Base-by-base conservation (phyloP, 2,113 vertebrate genomes). In the Xyrauchen texanus region DNA sequence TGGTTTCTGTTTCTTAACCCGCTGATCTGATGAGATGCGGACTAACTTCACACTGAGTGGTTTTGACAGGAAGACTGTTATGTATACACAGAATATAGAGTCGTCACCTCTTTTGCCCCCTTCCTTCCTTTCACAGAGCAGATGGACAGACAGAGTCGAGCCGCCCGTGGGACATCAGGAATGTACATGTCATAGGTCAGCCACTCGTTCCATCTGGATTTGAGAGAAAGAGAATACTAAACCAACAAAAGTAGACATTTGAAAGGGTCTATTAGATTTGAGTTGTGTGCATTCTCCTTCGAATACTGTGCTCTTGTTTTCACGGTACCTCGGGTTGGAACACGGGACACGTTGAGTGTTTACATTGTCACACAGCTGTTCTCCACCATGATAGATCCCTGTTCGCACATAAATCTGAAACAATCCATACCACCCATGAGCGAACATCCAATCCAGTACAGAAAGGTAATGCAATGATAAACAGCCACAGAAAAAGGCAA, bases 91-190 rank as follows among this genome's bases (percentile, higher is more conserved):
- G 21, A 34, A 34, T 34, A 34, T 34, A 34, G 21, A 77, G 15
- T n/a, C 57, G 83, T 16, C 81, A 98, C 97, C 95, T 99, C 97
- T 86, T 99, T 99, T 61, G 96, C 96, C 67, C 97, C 97, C 82
- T 99, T 99, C 64, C 97, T 92, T 82, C 97, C 97, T 87, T 99
- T 99, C 16, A 99, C 97, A 45, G 97, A 99, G 87, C 97, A 99
- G 91, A 99, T 99, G 49, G 97, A 99, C 53, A 99, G 95, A 88
- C 97, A 98, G 85, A 99, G 96, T 58, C 97, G 94, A 84, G 97
- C 97, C 55, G 97, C 97, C n/a, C 97, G 94, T 5, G 97, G 97
- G 78, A 99, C 94, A 80, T 99, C 97, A 72, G 95, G 94, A 91
- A 99, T 96, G 91, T 96, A 96, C 94, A 99, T 98, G 62, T 99